Evolutionary conservation across 2,113 vertebrate genomes (phyloP).

Genomic region (Gobio gobio): DNA sequence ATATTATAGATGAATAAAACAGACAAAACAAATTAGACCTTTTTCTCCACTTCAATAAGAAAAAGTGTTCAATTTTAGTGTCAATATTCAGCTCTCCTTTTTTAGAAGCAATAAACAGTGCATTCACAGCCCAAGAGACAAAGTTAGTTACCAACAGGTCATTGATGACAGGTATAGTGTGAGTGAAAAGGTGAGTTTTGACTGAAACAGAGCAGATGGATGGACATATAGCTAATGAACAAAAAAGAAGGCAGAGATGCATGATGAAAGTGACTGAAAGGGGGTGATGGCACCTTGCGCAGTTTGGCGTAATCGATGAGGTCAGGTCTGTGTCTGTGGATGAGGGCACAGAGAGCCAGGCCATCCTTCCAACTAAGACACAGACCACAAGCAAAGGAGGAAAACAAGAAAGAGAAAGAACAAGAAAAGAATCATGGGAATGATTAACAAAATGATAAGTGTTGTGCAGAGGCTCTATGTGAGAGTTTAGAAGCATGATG

Average conservation of each 20-base stretch:
- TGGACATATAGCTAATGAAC: background rate
- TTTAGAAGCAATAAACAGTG: background rate
- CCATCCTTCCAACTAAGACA: constrained; percentile 82
- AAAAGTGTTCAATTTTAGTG: background rate
- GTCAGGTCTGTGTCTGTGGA: constrained; percentile 83
- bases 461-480: background rate
- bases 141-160: background rate
- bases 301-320: constrained; percentile 85
- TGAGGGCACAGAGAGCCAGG: constrained; percentile 83
- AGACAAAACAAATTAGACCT: background rate
- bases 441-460: background rate
- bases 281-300: constrained; percentile 72
- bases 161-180: background rate
- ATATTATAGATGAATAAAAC: background rate
- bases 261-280: constrained; percentile 5
- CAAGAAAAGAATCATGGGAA: background rate
- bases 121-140: constrained; percentile 5
- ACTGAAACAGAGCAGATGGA: background rate
- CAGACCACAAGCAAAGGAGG: constrained; percentile 21
- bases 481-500: constrained; percentile 17
- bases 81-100: background rate
- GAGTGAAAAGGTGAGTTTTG: background rate
- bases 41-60: background rate
- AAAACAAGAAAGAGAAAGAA: background rate
- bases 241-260: background rate